These are phyloP conservation scores for Bufotes viridis DNA, from an alignment of 2,797 vertebrate genomes.

Conservation along the genomic window DNA sequence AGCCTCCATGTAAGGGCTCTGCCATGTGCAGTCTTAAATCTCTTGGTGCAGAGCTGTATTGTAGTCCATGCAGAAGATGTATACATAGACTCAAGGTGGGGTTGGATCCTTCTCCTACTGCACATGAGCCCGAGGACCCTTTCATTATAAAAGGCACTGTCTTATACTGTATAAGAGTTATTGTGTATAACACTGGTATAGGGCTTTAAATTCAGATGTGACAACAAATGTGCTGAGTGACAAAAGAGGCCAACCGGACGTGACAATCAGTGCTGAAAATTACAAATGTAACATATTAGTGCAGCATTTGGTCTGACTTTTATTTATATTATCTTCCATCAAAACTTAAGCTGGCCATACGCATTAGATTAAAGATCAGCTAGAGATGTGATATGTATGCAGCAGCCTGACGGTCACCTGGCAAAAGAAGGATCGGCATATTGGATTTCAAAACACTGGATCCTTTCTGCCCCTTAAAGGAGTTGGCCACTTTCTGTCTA, in stretches of 20 bases:
- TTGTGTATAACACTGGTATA: background rate
- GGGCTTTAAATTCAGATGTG: background rate
- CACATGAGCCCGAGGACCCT: background rate
- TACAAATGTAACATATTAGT: constrained; percentile 28
- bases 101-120: too few relatives aligned
- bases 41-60: background rate
- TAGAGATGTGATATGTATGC: background rate
- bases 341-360: background rate
- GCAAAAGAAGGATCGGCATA: background rate
- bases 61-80: background rate
- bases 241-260: background rate
- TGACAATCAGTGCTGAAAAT: constrained; percentile 15
- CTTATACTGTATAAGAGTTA: background rate
- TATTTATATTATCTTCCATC: background rate
- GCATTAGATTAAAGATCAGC: background rate
- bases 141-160: background rate
- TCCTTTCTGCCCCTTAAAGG: background rate
- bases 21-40: background rate
- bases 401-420: background rate
- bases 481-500: too few relatives aligned
- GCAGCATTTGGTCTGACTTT: constrained; percentile 29
- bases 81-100: background rate
- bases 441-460: background rate
- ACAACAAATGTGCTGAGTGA: background rate
- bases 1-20: background rate